A percentile compares a stretch with the other conserved stretches of the same genome.
Conservation (phyloP, 2,113 vertebrate species). For the Xiphophorus hellerii region DNA sequence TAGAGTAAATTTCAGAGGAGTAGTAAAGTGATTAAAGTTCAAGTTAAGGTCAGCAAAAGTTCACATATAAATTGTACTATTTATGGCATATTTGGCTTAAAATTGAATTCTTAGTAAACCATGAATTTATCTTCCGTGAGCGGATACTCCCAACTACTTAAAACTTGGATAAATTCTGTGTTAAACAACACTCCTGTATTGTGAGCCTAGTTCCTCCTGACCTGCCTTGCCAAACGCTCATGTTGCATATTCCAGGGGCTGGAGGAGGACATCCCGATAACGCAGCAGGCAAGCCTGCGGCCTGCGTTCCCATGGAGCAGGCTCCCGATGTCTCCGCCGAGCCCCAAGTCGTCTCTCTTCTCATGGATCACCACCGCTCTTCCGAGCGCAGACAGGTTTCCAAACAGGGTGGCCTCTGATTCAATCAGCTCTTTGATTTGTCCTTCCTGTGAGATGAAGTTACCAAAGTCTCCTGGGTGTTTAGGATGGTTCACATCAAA, state of each 20-base stretch:
- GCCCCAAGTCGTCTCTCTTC: conserved; percentile 88
- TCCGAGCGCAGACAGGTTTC: conserved; percentile 82
- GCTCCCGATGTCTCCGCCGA: conserved; percentile 85
- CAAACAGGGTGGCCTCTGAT: conserved; percentile 81
- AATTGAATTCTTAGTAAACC: background rate
- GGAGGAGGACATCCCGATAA: conserved; percentile 81
- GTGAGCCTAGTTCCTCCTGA: conserved; percentile 9
- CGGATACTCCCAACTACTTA: background rate
- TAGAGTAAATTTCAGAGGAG: background rate
- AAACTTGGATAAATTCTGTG: background rate
- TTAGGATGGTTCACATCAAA: conserved; percentile 79
- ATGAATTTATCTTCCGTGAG: background rate
- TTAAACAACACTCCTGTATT: background rate
- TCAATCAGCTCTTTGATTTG: conserved; percentile 71
- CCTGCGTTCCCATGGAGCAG: conserved; percentile 91
- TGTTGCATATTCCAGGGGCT: conserved; percentile 74
- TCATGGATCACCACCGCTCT: conserved; percentile 90
- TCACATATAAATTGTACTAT: background rate
- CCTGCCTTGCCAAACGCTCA: conserved; percentile 38
- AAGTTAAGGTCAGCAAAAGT: background rate
- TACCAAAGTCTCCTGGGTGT: conserved; percentile 95
- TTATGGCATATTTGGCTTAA: background rate
- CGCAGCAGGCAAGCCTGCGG: conserved; percentile 89
- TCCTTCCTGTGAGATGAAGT: conserved; percentile 84
- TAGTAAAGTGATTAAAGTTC: background rate